Base-by-base conservation (phyloP, 23 tunicate species). In the Styela plicata region DNA sequence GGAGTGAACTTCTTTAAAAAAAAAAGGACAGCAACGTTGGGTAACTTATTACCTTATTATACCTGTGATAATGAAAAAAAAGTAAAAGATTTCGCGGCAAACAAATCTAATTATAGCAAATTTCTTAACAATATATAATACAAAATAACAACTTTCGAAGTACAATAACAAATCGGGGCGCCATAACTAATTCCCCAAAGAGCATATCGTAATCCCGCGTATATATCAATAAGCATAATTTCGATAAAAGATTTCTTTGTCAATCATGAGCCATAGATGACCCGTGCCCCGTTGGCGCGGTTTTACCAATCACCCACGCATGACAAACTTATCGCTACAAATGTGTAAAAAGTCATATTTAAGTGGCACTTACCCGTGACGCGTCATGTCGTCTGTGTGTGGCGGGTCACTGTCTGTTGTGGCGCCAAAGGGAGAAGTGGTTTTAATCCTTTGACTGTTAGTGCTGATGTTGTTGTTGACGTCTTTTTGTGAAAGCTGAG, bases 291-390 rank as follows among this genome's bases (percentile, higher is more conserved):
- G n/a, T n/a, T n/a, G n/a, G n/a, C n/a, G n/a, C n/a, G n/a, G n/a
- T n/a, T n/a, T n/a, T n/a, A n/a, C n/a, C n/a, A n/a, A n/a, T n/a
- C n/a, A n/a, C n/a, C n/a, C n/a, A n/a, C n/a, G n/a, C n/a, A n/a
- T n/a, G n/a, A n/a, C n/a, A n/a, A n/a, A n/a, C n/a, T n/a, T n/a
- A n/a, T n/a, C n/a, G n/a, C n/a, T n/a, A n/a, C n/a, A n/a, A n/a
- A n/a, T 13, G 13, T 44, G 13, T 44, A 7, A 44, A 44, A 44
- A 44, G 57, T 44, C 57, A 44, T 44, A 44, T 36, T 20, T 32
- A 71, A 71, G 35, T 71, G 29, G 36, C 77, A 71, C 77, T 71
- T 71, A 71, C 77, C 77, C 77, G 77, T 71, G 77, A 30, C 77
- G 77, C 77, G 77, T 71, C 77, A 71, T 71, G 37, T 27, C 35